Evolutionary conservation across 2,113 vertebrate genomes (phyloP).

Genomic region (Apodemus sylvaticus): DNA sequence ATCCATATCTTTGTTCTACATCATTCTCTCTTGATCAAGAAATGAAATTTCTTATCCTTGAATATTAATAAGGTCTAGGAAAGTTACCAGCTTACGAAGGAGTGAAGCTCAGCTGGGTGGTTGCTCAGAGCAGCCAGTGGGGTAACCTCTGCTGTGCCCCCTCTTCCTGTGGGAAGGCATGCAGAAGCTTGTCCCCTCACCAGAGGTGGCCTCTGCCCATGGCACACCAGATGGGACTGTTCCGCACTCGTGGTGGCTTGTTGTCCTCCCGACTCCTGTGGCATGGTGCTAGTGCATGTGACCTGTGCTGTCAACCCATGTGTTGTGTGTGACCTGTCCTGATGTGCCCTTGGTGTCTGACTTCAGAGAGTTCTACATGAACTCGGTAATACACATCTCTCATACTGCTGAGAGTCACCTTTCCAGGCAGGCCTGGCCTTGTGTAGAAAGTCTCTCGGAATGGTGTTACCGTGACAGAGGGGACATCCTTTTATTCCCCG

Average conservation of each 20-base stretch:
- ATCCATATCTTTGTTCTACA: background rate
- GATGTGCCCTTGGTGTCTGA: slow-evolving; percentile 24
- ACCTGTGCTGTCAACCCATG: slow-evolving; percentile 23
- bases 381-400: background rate
- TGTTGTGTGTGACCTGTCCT: slow-evolving; percentile 39
- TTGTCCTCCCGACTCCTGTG: slow-evolving; percentile 60
- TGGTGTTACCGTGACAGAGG: background rate
- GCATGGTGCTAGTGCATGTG: slow-evolving; percentile 76
- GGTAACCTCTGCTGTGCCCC: background rate
- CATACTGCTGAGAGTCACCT: background rate
- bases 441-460: background rate
- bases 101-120: background rate
- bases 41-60: slow-evolving; percentile 7
- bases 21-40: background rate
- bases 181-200: background rate
- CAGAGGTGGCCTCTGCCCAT: slow-evolving; percentile 58
- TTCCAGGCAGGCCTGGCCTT: background rate
- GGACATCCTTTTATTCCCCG: background rate
- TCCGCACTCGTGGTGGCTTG: slow-evolving; percentile 22
- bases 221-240: slow-evolving; percentile 23
- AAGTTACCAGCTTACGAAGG: background rate
- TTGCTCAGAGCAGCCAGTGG: background rate
- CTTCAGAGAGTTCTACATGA: slow-evolving; percentile 54
- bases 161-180: background rate
- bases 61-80: background rate